Evolutionary conservation across 2,113 vertebrate genomes (phyloP).

Genomic region (Ptyas mucosa): DNA sequence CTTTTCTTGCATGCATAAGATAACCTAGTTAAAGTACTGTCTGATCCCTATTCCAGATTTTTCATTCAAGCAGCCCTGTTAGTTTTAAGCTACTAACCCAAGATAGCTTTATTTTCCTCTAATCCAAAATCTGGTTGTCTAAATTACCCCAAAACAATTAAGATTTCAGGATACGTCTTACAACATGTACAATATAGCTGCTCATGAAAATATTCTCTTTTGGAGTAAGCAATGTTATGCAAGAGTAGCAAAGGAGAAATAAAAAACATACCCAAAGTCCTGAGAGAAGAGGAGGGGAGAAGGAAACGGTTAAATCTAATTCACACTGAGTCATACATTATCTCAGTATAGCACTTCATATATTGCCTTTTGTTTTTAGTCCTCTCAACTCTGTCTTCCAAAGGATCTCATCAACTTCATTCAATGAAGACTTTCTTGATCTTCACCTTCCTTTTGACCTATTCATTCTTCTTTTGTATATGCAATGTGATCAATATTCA

Average conservation of each 20-base stretch:
- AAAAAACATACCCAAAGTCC: not conserved
- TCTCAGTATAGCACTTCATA: not conserved
- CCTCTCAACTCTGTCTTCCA: not conserved
- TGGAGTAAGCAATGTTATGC: not conserved
- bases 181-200: not conserved
- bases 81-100: not conserved
- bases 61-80: not conserved
- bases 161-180: not conserved
- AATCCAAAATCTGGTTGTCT: not conserved
- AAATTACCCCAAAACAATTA: not conserved
- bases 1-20: not conserved
- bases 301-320: not conserved
- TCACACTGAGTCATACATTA: not conserved
- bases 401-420: not conserved
- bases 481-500: not conserved
- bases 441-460: not conserved
- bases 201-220: not conserved
- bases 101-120: not conserved
- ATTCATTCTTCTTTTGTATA: not conserved
- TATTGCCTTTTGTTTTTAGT: not conserved
- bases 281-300: not conserved
- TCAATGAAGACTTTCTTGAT: not conserved
- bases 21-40: not conserved
- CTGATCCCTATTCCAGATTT: not conserved
- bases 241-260: not conserved